Conservation (phyloP, 2,888 invertebrate genomes). For the Tipula vernalis region DNA sequence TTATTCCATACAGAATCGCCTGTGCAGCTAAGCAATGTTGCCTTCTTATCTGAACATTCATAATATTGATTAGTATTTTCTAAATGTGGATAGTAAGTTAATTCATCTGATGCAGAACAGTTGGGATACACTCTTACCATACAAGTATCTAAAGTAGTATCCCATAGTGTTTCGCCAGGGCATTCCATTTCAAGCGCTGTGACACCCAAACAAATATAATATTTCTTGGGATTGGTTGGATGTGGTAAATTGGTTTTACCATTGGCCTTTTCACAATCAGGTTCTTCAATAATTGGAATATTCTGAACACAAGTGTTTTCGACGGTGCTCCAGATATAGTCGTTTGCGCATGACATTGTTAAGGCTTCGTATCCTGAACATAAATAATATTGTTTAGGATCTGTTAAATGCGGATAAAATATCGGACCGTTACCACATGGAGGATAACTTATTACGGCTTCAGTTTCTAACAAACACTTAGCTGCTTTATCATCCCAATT, state of each 20-base stretch:
- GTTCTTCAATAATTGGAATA: neutral
- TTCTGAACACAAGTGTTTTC: neutral
- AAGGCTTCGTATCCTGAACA: neutral
- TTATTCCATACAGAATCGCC: no score
- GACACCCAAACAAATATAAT: neutral
- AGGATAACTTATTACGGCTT: neutral
- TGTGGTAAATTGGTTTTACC: neutral
- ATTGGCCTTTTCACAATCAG: neutral
- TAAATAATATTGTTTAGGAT: neutral
- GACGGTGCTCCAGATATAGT: neutral
- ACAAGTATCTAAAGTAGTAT: no score
- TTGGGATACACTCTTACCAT: no score
- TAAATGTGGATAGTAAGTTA: no score
- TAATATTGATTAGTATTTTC: no score
- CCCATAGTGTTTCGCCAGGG: neutral
- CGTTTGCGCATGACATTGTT: neutral
- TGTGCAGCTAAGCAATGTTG: no score
- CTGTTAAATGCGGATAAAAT: neutral
- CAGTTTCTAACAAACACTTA: neutral
- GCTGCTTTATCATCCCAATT: neutral
- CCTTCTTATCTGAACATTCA: no score
- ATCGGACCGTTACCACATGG: neutral
- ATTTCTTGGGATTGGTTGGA: neutral
- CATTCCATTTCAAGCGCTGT: neutral
- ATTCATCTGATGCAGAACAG: no score